phyloP scores from a whole-genome alignment of 1,140 invertebrate genomes.

The Drosophila biarmipes region DNA sequence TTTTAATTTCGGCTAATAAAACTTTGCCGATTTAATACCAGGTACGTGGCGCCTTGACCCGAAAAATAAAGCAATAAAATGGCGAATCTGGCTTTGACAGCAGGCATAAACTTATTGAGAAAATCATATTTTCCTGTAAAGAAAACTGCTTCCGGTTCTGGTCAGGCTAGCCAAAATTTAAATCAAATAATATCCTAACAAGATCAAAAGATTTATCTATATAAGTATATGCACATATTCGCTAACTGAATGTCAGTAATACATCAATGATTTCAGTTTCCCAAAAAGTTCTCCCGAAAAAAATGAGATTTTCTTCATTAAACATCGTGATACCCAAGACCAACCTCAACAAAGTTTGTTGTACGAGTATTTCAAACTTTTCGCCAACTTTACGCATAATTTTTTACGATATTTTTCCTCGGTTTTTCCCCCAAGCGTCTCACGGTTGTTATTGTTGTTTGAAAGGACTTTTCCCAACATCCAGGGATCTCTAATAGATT shows the following conservation, averaged over 20 bases:
- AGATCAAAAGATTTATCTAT: too few relatives aligned
- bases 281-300: slow-evolving; percentile 10
- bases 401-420: slow-evolving; percentile 55
- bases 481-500: slow-evolving; percentile 35
- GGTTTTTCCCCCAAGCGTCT: slow-evolving; percentile 13
- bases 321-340: slow-evolving; percentile 28
- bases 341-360: slow-evolving; percentile 30
- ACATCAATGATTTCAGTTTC: slow-evolving; percentile 4
- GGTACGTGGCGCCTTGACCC: slow-evolving; percentile 5
- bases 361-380: slow-evolving; percentile 36
- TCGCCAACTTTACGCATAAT: slow-evolving; percentile 53
- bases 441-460: slow-evolving; percentile 9
- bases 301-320: slow-evolving; percentile 35
- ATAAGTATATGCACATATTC: background rate
- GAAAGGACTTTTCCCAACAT: slow-evolving; percentile 12
- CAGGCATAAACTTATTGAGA: background rate
- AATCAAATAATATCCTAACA: too few relatives aligned
- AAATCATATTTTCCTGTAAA: background rate
- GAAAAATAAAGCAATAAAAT: slow-evolving; percentile 8
- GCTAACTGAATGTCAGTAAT: slow-evolving; percentile 8
- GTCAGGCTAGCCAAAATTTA: too few relatives aligned
- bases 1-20: slow-evolving; percentile 58
- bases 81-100: slow-evolving; percentile 17
- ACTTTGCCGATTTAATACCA: slow-evolving; percentile 37
- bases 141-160: too few relatives aligned